phyloP scores from a whole-genome alignment of 2,888 invertebrate genomes.

The Pachycephus smyrnensis region DNA sequence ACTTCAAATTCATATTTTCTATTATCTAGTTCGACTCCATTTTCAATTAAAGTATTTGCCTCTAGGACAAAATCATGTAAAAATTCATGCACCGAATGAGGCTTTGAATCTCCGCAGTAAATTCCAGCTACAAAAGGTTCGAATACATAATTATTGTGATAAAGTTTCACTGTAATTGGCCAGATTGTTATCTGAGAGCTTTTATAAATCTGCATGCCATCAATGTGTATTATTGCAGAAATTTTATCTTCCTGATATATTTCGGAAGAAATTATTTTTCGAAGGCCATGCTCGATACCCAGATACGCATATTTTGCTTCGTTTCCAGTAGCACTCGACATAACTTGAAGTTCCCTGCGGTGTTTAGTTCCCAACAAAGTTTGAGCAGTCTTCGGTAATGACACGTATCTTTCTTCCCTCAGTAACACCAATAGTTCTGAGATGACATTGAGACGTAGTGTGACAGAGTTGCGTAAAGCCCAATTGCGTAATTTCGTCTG shows the following conservation, averaged over 20 bases:
- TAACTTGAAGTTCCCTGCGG: neutral
- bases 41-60: slow-evolving; percentile 13
- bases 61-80: slow-evolving; percentile 26
- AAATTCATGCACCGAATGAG: slow-evolving; percentile 19
- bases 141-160: slow-evolving; percentile 17
- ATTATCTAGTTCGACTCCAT: slow-evolving; percentile 20
- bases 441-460: slow-evolving; percentile 4
- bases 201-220: slow-evolving; percentile 25
- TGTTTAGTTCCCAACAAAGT: slow-evolving; percentile 8
- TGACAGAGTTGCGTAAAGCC: slow-evolving; percentile 6
- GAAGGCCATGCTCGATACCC: slow-evolving; percentile 15
- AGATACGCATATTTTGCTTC: slow-evolving; percentile 12
- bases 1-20: slow-evolving; percentile 22
- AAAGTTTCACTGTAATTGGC: slow-evolving; percentile 21
- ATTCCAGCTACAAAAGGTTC: slow-evolving; percentile 26
- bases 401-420: neutral
- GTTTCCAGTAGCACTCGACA: neutral
- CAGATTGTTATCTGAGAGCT: slow-evolving; percentile 24
- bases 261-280: slow-evolving; percentile 16
- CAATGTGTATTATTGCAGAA: slow-evolving; percentile 25
- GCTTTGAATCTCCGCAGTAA: slow-evolving; percentile 25
- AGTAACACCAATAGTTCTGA: slow-evolving; percentile 11
- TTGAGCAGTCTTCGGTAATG: slow-evolving; percentile 10
- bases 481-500: slow-evolving; percentile 8
- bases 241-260: slow-evolving; percentile 26